phyloP scores from a whole-genome alignment of 2,113 vertebrate genomes.

The Megaceryle maxima region DNA sequence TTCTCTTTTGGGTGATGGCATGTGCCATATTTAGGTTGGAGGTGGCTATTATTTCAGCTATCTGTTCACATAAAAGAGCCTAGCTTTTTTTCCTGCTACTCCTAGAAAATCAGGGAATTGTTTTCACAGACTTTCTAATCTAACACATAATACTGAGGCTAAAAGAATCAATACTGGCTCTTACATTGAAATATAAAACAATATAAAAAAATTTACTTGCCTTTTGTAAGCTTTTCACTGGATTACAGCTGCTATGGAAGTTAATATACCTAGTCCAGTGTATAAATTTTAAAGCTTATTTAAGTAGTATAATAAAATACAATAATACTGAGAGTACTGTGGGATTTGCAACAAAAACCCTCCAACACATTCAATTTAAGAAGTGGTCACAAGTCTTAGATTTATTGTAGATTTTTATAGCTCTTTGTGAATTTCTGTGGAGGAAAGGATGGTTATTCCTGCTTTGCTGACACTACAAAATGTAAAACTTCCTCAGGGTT shows the following conservation, averaged over 20 bases:
- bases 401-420: neutral
- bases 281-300: neutral
- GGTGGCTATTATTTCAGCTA: neutral
- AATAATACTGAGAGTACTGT: neutral
- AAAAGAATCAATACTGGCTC: neutral
- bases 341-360: neutral
- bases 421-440: neutral
- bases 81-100: neutral
- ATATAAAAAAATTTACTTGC: neutral
- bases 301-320: slow-evolving; percentile 7
- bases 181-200: neutral
- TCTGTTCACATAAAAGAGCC: neutral
- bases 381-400: neutral
- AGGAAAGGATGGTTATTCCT: neutral
- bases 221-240: neutral
- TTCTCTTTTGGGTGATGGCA: neutral
- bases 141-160: neutral
- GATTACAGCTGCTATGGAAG: neutral
- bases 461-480: neutral
- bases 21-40: neutral
- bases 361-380: neutral
- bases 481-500: neutral
- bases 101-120: neutral
- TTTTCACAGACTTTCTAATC: neutral
- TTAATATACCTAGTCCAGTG: neutral